Base-by-base conservation (phyloP, 2,888 invertebrate species). In the Epinotia brunnichana region DNA sequence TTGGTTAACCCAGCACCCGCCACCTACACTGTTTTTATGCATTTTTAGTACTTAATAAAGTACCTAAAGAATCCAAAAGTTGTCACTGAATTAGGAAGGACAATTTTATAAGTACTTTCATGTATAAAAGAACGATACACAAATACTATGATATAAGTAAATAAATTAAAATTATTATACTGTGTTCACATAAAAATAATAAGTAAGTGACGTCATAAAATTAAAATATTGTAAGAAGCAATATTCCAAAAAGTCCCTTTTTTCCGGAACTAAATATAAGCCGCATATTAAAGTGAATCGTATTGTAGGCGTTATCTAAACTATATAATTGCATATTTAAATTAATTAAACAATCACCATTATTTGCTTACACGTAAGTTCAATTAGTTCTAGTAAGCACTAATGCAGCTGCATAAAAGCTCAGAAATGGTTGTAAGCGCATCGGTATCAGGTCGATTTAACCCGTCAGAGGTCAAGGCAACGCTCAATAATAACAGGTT, bases 381-480 rank as follows among this genome's bases (percentile, higher is more conserved):
- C 51, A 63, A 35, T 51, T 9, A 53, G 7, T n/a, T 24, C 7
- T n/a, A 44, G 2, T 21, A 44, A 35, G 17, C 15, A 7, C 17
- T 29, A 35, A 35, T 17, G n/a, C 13, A n/a, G 51, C 29, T 63
- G 29, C 35, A 63, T 53, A 53, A 63, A 63, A 63, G 63, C 51
- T 53, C 19, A 51, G 53, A 63, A 60, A 51, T 7, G 17, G 51
- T 17, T 2, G 63, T 62, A 63, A 63, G 39, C 62, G 44, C 56
- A 19, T 53, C 35, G 51, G 35, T 63, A 57, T 57, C 35, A 15
- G 51, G 29, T 15, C 53, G 53, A 24, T 62, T 85, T 84, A 85
- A 87, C 87, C 88, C 82, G 80, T 74, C 79, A 77, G 76, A 81
- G 87, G 87, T 88, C 88, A 87, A 87, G 88, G 87, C 80, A 83